Conservation (phyloP, 2,113 vertebrate genomes). For the Cyanoliseus patagonus region DNA sequence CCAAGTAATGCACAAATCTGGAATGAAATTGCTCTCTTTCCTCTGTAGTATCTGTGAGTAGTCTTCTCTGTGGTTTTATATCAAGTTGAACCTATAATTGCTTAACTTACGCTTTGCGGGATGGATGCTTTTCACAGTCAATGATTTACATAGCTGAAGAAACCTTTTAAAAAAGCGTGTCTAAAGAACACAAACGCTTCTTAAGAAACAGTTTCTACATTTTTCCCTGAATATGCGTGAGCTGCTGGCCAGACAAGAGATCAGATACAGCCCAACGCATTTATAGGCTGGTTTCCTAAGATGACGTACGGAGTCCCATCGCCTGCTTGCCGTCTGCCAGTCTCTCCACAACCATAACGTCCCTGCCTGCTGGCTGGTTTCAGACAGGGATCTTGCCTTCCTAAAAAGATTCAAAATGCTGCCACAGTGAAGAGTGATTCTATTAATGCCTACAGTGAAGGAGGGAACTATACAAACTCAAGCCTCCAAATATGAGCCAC, state of each 20-base stretch:
- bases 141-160: not conserved
- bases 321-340: not conserved
- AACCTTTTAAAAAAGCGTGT: fast-evolving
- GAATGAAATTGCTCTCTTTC: not conserved
- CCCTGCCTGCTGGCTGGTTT: not conserved
- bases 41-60: not conserved
- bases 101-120: not conserved
- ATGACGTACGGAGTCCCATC: fast-evolving
- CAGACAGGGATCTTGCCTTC: no score
- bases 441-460: not conserved
- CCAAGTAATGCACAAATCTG: not conserved
- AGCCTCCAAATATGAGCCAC: not conserved
- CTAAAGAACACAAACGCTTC: not conserved
- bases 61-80: not conserved
- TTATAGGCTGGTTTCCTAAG: not conserved
- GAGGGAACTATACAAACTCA: not conserved
- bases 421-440: not conserved
- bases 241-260: not conserved
- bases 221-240: not conserved
- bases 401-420: not conserved
- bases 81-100: not conserved
- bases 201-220: not conserved
- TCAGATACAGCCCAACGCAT: not conserved
- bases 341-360: not conserved
- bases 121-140: not conserved